A percentile compares a stretch with the other conserved stretches of the same genome.
Conservation (phyloP, 2,888 invertebrate species). For the Lithophane socia region DNA sequence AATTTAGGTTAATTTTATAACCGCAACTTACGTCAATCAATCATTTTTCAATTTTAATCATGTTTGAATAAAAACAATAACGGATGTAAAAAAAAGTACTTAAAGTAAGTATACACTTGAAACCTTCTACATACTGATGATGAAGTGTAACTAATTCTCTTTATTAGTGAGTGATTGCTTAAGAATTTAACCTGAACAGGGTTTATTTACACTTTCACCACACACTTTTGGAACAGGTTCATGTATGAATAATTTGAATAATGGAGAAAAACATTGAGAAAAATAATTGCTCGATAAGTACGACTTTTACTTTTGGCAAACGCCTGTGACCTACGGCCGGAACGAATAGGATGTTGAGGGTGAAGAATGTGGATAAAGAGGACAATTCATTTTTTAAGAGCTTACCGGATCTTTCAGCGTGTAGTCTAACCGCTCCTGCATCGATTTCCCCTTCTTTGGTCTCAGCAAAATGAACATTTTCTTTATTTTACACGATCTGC, state of each 20-base stretch:
- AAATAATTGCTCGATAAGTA: not conserved
- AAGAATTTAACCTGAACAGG: not conserved
- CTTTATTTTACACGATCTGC: conserved; percentile 61
- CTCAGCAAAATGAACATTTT: conserved; percentile 63
- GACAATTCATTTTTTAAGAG: no score
- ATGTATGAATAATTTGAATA: not conserved
- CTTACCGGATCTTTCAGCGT: conserved; percentile 67
- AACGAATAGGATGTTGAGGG: not conserved
- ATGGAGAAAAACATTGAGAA: not conserved
- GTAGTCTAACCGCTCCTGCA: conserved; percentile 59
- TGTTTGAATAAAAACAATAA: not conserved
- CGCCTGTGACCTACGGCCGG: not conserved
- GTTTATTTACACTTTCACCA: not conserved
- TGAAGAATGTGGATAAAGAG: not conserved
- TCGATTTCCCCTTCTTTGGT: conserved; percentile 57
- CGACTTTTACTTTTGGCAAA: not conserved
- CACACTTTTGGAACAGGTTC: not conserved
- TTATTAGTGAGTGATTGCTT: not conserved
- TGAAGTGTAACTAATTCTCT: no score
- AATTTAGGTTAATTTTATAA: not conserved
- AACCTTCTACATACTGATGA: no score
- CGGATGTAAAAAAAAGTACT: no score
- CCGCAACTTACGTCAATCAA: not conserved
- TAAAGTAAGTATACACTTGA: no score
- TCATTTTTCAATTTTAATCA: not conserved